phyloP scores from a whole-genome alignment of 2,888 invertebrate species.

The Pteria penguin region DNA sequence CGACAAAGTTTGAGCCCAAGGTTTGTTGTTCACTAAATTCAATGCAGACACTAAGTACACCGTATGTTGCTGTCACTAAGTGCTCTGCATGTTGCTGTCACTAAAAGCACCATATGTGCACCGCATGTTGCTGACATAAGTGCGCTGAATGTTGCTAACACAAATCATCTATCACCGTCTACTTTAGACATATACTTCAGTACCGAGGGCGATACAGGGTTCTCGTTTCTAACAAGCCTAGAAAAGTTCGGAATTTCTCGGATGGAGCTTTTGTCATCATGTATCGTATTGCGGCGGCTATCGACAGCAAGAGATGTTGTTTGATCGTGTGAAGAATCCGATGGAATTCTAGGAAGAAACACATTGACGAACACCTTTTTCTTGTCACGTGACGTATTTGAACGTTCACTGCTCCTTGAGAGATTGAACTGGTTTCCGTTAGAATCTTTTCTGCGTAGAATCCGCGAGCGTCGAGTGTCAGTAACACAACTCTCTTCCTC shows the following conservation, averaged over 20 bases:
- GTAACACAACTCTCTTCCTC: neutral
- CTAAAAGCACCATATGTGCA: no score
- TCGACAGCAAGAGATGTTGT: neutral
- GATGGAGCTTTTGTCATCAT: neutral
- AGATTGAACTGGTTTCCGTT: neutral
- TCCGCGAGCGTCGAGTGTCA: neutral
- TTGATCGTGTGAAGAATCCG: neutral
- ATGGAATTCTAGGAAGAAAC: slow-evolving; percentile 57
- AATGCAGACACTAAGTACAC: no score
- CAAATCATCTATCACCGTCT: neutral
- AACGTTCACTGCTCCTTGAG: neutral
- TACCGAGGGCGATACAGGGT: neutral
- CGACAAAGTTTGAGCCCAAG: no score
- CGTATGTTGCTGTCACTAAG: no score
- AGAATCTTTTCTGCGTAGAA: slow-evolving; percentile 11
- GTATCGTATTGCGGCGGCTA: neutral
- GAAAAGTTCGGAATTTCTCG: neutral
- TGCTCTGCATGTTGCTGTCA: no score
- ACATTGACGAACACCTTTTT: slow-evolving; percentile 63
- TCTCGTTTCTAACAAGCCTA: neutral
- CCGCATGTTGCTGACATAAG: no score
- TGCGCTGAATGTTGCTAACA: no score
- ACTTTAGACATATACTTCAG: neutral
- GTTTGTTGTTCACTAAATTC: no score
- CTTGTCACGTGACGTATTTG: slow-evolving; percentile 21